Percentiles rank a stretch among this genome's conserved stretches.
Conservation (phyloP, 1,140 invertebrate genomes). For the Ceratosolen fusciceps region DNA sequence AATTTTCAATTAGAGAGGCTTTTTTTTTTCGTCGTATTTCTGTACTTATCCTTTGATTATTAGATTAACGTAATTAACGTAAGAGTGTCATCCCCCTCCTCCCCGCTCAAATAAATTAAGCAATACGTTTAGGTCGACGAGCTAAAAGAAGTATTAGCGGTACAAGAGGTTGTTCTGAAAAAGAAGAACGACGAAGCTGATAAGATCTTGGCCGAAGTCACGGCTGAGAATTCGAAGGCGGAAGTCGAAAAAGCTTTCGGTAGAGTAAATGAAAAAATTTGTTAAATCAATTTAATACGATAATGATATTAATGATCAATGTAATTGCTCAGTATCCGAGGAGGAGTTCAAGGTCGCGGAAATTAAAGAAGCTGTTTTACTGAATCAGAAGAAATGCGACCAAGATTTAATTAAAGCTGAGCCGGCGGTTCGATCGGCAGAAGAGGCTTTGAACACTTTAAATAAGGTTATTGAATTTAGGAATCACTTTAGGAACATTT, state of each 20-base stretch:
- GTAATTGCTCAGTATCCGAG: slow-evolving; percentile 73
- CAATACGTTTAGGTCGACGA: slow-evolving; percentile 74
- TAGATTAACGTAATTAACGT: too few relatives aligned
- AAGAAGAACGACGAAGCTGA: slow-evolving; percentile 93
- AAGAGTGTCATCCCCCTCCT: not conserved
- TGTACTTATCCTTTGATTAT: too few relatives aligned
- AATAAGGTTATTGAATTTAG: slow-evolving; percentile 84
- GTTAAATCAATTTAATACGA: not conserved
- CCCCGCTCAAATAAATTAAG: not conserved
- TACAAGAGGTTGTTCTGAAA: slow-evolving; percentile 89
- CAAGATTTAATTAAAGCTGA: slow-evolving; percentile 92
- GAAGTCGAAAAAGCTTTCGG: slow-evolving; percentile 87
- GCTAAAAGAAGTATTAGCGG: slow-evolving; percentile 84
- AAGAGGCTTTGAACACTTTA: slow-evolving; percentile 91
- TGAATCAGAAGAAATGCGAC: slow-evolving; percentile 89
- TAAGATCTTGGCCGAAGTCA: slow-evolving; percentile 89
- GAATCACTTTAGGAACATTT: too few relatives aligned
- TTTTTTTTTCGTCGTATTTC: too few relatives aligned
- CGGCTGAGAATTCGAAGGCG: slow-evolving; percentile 92
- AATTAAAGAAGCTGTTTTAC: slow-evolving; percentile 88
- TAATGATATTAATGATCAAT: not conserved
- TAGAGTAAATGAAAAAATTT: slow-evolving; percentile 56
- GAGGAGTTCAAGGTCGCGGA: slow-evolving; percentile 92
- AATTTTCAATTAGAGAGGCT: too few relatives aligned
- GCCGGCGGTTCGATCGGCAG: slow-evolving; percentile 89